Evolutionary conservation across 2,888 invertebrate genomes (phyloP), one percentile per base, ranked within the genome.

Genomic region (Dione vanillae): DNA sequence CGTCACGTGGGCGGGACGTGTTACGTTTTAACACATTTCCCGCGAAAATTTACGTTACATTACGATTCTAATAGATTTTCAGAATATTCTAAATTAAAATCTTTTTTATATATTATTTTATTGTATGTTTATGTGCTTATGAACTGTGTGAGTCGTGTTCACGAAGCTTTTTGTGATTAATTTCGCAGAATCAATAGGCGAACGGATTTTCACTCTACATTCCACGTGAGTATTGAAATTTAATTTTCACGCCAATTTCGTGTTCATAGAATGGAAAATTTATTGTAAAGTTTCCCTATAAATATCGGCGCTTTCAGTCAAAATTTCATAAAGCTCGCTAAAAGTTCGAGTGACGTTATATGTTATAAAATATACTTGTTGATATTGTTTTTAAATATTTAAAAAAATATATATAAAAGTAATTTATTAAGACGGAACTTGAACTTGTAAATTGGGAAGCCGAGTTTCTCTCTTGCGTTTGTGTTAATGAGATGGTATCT

Each of bases 31-130:
- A 68, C 62, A 64, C 58, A 72, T 88, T 92, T 91, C 89, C 91
- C 92, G 92, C 92, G 91, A 90, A 92, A 91, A 92, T 84, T 88
- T 91, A 89, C 89, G 88, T 80, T 62, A 12, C 2, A 40, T 47
- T 64, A 64, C 49, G 37, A 49, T 64, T 40, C 6, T 27, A 11
- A 16, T 35, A n/a, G 20, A 9, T 20, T 61, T 45, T 45, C 43
- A 16, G 27, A 45, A 45, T 45, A 45, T 45, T 8, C 27, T 45
- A 7, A 27, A 45, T n/a, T 27, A 61, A 27, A 59, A 59, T 43
- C 9, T 43, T 14, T 59, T 41, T 59, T 71, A 71, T 76, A 83
- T 83, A 78, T 80, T 82, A 81, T 83, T 82, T 83, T 85, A 73
- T 81, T 83, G 84, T 86, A 87, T 85, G 81, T 79, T 71, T 58